Evolutionary conservation across 2,797 vertebrate genomes (phyloP).

Genomic region (Salarias fasciatus): DNA sequence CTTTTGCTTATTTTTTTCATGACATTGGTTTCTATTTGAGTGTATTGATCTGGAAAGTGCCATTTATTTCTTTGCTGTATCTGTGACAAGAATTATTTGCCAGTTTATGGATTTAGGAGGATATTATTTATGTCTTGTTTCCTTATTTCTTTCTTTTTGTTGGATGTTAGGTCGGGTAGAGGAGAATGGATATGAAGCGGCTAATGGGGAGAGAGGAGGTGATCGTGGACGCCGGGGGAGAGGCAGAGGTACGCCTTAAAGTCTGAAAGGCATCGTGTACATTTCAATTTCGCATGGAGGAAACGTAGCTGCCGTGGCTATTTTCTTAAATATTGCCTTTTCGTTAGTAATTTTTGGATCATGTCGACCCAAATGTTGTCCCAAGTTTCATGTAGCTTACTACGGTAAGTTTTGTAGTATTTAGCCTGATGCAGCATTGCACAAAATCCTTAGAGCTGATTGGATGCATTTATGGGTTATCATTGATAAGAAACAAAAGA

Average conservation of each 20-base stretch:
- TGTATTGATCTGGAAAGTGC: background rate
- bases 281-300: too few relatives aligned
- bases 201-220: constrained; percentile 87
- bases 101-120: background rate
- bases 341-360: too few relatives aligned
- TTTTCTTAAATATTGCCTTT: too few relatives aligned
- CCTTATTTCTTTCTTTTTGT: constrained; percentile 4
- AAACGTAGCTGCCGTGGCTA: too few relatives aligned
- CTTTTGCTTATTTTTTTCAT: background rate
- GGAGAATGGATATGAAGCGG: constrained; percentile 93
- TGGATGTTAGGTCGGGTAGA: constrained; percentile 85
- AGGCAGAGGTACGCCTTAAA: constrained; percentile 86
- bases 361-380: too few relatives aligned
- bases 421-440: too few relatives aligned
- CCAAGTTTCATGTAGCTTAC: too few relatives aligned
- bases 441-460: too few relatives aligned
- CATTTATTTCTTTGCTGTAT: background rate
- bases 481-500: too few relatives aligned
- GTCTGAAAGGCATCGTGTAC: background rate
- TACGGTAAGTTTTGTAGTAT: too few relatives aligned
- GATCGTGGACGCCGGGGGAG: constrained; percentile 90
- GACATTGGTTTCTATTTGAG: background rate
- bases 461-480: too few relatives aligned
- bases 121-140: background rate
- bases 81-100: background rate